Conservation (phyloP, 2,888 invertebrate genomes). For the Flabesymbios commensalis region DNA sequence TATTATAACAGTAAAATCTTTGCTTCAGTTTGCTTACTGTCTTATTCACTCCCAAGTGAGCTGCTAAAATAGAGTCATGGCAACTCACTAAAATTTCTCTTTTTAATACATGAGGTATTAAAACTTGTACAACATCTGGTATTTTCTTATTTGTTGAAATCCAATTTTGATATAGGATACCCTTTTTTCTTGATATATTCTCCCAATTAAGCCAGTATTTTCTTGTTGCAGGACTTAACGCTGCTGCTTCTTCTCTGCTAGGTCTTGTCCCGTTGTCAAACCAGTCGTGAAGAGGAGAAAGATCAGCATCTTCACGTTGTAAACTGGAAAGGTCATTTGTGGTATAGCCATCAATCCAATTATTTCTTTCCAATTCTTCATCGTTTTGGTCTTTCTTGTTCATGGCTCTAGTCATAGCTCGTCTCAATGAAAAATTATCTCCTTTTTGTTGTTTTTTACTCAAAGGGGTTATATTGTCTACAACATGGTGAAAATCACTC, state of each 20-base stretch:
- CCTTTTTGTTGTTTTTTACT: no score
- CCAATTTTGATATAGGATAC: slow-evolving; percentile 1
- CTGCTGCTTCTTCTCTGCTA: not conserved
- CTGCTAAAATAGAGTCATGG: not conserved
- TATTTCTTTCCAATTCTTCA: no score
- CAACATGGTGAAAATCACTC: no score
- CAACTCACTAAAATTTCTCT: not conserved
- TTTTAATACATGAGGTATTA: not conserved
- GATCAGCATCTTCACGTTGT: no score
- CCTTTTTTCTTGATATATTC: not conserved
- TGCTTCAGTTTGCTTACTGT: not conserved
- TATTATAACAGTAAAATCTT: slow-evolving; percentile 4
- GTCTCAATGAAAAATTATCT: no score
- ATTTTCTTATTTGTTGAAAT: not conserved
- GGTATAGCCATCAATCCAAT: no score
- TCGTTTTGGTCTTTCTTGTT: no score
- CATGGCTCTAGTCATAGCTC: no score
- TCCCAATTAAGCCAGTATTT: not conserved
- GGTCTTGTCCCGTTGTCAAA: no score
- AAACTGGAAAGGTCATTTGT: no score
- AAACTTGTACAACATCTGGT: not conserved
- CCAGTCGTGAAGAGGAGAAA: no score
- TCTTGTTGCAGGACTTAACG: not conserved
- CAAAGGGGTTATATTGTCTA: no score
- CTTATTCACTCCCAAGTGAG: slow-evolving; percentile 5